These are phyloP conservation scores for Trypoxylus dichotomus DNA, from an alignment of 1,140 invertebrate genomes.

Conservation along the genomic window DNA sequence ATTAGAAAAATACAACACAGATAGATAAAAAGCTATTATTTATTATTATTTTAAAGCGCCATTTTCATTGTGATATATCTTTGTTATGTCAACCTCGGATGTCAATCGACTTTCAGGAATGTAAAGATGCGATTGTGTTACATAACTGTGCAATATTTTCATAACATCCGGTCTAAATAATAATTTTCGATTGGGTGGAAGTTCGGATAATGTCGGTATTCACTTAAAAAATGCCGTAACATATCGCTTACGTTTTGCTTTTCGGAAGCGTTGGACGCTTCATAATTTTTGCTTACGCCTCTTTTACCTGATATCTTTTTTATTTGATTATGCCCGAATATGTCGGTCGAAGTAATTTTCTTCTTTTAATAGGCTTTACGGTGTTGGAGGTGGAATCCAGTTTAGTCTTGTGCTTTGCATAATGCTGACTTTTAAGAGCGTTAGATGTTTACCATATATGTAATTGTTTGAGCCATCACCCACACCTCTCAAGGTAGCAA, in stretches of 20 bases:
- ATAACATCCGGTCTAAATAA: background rate
- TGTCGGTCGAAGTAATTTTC: background rate
- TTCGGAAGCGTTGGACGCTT: background rate
- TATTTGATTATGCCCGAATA: background rate
- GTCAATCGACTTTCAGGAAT: background rate
- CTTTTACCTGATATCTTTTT: background rate
- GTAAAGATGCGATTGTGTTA: background rate
- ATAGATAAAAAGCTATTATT: too few relatives aligned
- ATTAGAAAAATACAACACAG: too few relatives aligned
- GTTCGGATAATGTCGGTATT: background rate
- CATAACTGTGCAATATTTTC: slow-evolving; percentile 4
- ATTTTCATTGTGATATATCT: too few relatives aligned
- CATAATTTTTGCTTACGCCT: background rate
- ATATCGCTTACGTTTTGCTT: background rate
- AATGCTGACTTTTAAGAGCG: background rate
- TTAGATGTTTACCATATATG: background rate
- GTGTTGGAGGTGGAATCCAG: background rate
- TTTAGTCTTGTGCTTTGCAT: background rate
- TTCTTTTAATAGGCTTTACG: background rate
- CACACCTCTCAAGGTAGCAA: background rate
- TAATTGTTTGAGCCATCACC: background rate
- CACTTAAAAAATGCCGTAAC: background rate
- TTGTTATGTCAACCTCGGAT: too few relatives aligned
- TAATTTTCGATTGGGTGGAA: background rate
- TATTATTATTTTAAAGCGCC: too few relatives aligned